Evolutionary conservation across 2,888 invertebrate genomes (phyloP).

Genomic region (Amblyjoppa proteus): DNA sequence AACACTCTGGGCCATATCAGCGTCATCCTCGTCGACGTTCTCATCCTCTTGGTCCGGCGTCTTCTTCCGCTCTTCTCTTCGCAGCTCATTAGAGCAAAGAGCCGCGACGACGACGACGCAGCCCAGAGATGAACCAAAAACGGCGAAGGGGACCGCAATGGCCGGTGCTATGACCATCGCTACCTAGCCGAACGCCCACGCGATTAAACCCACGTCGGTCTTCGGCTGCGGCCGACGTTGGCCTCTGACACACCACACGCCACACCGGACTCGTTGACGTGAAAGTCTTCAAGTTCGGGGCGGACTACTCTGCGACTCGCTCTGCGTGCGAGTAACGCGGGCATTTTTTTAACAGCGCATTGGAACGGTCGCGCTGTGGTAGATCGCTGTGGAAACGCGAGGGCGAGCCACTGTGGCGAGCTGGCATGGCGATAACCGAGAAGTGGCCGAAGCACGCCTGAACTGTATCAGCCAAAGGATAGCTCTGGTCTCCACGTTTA

Average conservation of each 20-base stretch:
- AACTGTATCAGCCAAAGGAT: slow-evolving; percentile 39
- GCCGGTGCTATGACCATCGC: slow-evolving; percentile 15
- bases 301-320: slow-evolving; percentile 26
- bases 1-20: slow-evolving; percentile 20
- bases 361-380: slow-evolving; percentile 16
- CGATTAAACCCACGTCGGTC: slow-evolving; percentile 54
- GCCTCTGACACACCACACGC: slow-evolving; percentile 5
- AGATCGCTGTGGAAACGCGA: slow-evolving; percentile 19
- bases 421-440: background rate
- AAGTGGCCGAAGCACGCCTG: slow-evolving; percentile 15
- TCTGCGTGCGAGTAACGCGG: slow-evolving; percentile 17
- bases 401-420: background rate
- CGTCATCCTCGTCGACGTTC: slow-evolving; percentile 39
- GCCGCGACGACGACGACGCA: slow-evolving; percentile 18
- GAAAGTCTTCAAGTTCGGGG: slow-evolving; percentile 38
- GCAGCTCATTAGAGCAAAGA: slow-evolving; percentile 64
- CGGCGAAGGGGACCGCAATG: slow-evolving; percentile 14
- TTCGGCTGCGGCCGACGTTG: slow-evolving; percentile 14
- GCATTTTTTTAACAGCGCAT: slow-evolving; percentile 39
- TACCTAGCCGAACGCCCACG: slow-evolving; percentile 55
- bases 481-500: slow-evolving; percentile 1
- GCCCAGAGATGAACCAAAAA: background rate
- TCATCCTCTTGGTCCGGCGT: background rate
- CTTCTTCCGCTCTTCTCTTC: slow-evolving; percentile 40
- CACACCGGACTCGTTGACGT: slow-evolving; percentile 14